phyloP scores from a whole-genome alignment of 2,113 vertebrate species.

The Vanacampus margaritifer region DNA sequence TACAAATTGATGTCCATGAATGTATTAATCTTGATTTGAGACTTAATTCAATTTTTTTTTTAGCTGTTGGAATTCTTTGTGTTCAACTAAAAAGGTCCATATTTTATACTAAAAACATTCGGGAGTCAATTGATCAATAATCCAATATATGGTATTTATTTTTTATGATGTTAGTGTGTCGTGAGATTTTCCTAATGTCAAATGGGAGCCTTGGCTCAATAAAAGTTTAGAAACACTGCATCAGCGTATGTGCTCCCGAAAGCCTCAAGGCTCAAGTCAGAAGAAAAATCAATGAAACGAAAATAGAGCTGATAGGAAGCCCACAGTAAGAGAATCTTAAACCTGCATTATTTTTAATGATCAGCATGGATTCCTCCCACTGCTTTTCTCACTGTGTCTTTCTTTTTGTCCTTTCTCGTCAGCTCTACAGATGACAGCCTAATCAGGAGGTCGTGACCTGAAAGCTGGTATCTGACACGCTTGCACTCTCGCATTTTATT shows the following conservation, averaged over 20 bases:
- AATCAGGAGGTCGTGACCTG: slow-evolving; percentile 8
- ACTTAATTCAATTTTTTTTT: too few relatives aligned
- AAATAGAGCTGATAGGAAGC: background rate
- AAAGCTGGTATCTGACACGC: slow-evolving; percentile 11
- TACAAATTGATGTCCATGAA: too few relatives aligned
- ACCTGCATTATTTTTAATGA: slow-evolving; percentile 1
- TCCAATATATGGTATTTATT: too few relatives aligned
- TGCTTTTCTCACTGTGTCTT: background rate
- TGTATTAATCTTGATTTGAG: too few relatives aligned
- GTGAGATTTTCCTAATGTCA: too few relatives aligned
- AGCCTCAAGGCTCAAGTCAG: background rate
- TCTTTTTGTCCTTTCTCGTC: slow-evolving; percentile 9
- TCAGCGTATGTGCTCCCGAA: background rate
- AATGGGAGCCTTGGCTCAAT: too few relatives aligned
- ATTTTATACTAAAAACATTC: too few relatives aligned
- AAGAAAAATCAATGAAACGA: slow-evolving; percentile 1
- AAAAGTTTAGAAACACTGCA: too few relatives aligned
- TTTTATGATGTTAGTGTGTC: too few relatives aligned
- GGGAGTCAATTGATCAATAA: too few relatives aligned
- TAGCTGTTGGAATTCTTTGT: too few relatives aligned
- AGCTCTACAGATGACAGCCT: slow-evolving; percentile 23
- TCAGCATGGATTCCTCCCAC: background rate
- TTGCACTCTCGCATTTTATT: background rate
- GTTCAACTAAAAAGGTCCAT: too few relatives aligned
- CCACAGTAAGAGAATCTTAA: background rate